phyloP scores from a whole-genome alignment of 2,797 vertebrate species.

The Bufotes viridis region DNA sequence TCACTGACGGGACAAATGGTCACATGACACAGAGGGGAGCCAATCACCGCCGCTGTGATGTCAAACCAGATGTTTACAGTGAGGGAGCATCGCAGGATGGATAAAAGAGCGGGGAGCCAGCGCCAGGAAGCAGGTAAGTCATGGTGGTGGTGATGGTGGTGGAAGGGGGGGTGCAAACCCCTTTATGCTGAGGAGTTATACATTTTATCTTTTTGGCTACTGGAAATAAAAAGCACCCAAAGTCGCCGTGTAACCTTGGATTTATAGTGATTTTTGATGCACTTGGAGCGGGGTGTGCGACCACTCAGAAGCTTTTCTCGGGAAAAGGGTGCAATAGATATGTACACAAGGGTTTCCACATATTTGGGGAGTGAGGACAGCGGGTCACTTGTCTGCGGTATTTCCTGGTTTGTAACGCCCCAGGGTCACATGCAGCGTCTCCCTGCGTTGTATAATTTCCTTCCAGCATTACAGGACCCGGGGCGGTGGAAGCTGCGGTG shows the following conservation, averaged over 20 bases:
- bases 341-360: background rate
- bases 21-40: too few relatives aligned
- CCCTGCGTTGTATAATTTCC: background rate
- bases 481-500: background rate
- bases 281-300: too few relatives aligned
- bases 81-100: too few relatives aligned
- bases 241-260: background rate
- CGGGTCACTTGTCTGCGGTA: background rate
- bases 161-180: too few relatives aligned
- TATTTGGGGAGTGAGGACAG: background rate
- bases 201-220: too few relatives aligned
- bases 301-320: background rate
- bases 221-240: background rate
- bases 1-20: too few relatives aligned
- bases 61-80: too few relatives aligned
- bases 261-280: background rate
- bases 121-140: too few relatives aligned
- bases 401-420: background rate
- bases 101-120: too few relatives aligned
- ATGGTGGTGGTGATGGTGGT: too few relatives aligned
- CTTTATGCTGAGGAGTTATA: too few relatives aligned
- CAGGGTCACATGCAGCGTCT: background rate
- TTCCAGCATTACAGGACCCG: background rate
- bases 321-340: background rate
- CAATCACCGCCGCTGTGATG: too few relatives aligned